Evolutionary conservation across 2,113 vertebrate species (phyloP).

Genomic region (Toxotes chatareus): DNA sequence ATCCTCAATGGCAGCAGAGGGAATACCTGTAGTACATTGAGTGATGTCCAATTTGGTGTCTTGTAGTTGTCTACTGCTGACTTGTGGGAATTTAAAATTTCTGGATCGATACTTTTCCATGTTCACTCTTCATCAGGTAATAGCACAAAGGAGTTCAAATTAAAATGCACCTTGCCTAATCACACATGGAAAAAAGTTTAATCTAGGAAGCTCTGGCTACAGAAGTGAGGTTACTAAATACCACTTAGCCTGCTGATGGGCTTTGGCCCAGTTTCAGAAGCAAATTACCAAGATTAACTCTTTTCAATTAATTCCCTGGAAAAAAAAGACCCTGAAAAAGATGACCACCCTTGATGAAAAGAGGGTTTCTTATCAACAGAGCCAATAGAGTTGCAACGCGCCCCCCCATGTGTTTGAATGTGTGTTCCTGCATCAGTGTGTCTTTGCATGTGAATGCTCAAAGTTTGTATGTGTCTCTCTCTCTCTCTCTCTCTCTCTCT

Average conservation of each 20-base stretch:
- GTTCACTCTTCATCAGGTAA: conserved; percentile 15
- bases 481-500: neutral
- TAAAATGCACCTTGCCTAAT: conserved; percentile 26
- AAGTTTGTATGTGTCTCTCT: neutral
- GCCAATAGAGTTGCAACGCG: conserved; percentile 8
- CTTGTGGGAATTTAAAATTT: conserved; percentile 15
- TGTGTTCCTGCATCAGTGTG: neutral
- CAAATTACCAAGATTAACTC: conserved; percentile 62
- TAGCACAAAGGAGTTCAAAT: neutral
- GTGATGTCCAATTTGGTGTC: neutral
- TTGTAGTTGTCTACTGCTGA: neutral
- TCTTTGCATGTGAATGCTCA: neutral
- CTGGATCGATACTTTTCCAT: neutral
- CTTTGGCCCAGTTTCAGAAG: conserved; percentile 53
- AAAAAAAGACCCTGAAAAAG: conserved; percentile 23
- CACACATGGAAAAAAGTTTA: conserved; percentile 1
- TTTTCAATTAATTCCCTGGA: conserved; percentile 54
- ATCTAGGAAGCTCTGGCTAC: conserved; percentile 20
- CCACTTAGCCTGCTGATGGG: conserved; percentile 41
- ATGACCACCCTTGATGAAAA: conserved; percentile 48
- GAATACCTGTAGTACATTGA: neutral
- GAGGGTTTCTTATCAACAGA: conserved; percentile 18
- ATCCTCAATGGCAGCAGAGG: neutral
- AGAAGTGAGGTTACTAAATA: conserved; percentile 38
- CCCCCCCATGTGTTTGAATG: neutral